Evolutionary conservation across 2,888 invertebrate genomes (phyloP).

Genomic region (Drosophila niveifrons): DNA sequence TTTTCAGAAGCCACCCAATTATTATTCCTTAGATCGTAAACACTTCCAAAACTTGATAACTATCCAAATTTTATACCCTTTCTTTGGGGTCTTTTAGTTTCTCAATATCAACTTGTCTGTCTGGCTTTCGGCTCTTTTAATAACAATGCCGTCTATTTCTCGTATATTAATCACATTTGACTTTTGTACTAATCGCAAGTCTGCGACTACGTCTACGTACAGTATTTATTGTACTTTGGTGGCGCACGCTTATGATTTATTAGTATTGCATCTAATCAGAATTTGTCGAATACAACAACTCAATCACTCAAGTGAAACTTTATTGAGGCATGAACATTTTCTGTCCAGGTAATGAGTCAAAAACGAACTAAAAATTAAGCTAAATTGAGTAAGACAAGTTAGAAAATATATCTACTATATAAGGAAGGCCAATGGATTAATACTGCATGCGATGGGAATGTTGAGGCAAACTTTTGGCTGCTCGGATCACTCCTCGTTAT

Average conservation of each 20-base stretch:
- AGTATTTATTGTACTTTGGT: not conserved
- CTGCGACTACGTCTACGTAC: not conserved
- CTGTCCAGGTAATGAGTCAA: too few relatives aligned
- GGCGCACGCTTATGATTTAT: not conserved
- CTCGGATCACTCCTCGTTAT: conserved; percentile 84
- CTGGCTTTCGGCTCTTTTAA: not conserved
- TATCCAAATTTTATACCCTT: conserved; percentile 30
- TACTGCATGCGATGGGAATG: conserved; percentile 86
- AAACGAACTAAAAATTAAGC: not conserved
- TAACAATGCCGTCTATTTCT: not conserved
- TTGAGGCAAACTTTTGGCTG: conserved; percentile 84
- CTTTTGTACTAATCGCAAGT: not conserved
- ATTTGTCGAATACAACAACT: not conserved
- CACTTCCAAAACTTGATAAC: conserved; percentile 23
- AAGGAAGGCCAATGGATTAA: conserved; percentile 86
- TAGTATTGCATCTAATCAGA: conserved; percentile 3
- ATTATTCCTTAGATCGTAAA: conserved; percentile 21
- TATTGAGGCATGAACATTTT: conserved; percentile 5
- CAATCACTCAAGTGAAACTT: not conserved
- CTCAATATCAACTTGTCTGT: not conserved
- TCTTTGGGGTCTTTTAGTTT: not conserved
- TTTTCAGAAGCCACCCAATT: conserved; percentile 13
- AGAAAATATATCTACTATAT: conserved; percentile 83
- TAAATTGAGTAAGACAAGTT: not conserved
- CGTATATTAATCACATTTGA: not conserved